These are phyloP conservation scores for Bos taurus DNA, from an alignment of 2,113 vertebrate genomes.

Conservation along the genomic window DNA sequence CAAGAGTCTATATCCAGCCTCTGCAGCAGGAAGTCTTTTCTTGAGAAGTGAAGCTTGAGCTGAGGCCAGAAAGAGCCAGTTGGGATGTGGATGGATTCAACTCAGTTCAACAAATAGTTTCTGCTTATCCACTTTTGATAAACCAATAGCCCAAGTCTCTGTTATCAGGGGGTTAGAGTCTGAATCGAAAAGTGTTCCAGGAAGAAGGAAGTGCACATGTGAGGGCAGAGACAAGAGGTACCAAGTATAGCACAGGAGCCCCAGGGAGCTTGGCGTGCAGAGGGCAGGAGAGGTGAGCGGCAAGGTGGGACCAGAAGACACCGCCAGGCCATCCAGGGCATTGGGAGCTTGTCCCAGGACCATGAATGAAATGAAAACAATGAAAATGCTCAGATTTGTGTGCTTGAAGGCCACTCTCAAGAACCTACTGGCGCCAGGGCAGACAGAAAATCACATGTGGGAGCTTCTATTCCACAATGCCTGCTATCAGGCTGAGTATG, in stretches of 20 bases:
- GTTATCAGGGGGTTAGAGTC: background rate
- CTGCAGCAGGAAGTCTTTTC: background rate
- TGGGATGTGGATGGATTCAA: background rate
- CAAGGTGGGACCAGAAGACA: background rate
- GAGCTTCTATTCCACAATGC: background rate
- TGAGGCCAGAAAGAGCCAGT: background rate
- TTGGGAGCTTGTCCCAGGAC: background rate
- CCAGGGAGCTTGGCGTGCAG: background rate
- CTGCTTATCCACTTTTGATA: background rate
- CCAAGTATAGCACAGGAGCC: background rate
- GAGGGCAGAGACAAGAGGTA: background rate
- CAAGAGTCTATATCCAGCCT: background rate
- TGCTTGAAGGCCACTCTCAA: background rate
- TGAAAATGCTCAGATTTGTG: background rate
- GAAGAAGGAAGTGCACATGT: background rate
- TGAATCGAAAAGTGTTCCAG: background rate
- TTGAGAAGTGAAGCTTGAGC: background rate
- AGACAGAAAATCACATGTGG: background rate
- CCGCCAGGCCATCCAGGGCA: background rate
- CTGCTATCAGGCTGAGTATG: background rate
- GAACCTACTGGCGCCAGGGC: background rate
- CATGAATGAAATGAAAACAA: background rate
- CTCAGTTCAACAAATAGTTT: constrained; percentile 11
- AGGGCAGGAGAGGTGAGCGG: background rate
- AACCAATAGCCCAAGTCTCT: background rate